A percentile compares a stretch with the other conserved stretches of the same genome.
Conservation (phyloP, 2,888 invertebrate species). For the Melinaea marsaeus region DNA sequence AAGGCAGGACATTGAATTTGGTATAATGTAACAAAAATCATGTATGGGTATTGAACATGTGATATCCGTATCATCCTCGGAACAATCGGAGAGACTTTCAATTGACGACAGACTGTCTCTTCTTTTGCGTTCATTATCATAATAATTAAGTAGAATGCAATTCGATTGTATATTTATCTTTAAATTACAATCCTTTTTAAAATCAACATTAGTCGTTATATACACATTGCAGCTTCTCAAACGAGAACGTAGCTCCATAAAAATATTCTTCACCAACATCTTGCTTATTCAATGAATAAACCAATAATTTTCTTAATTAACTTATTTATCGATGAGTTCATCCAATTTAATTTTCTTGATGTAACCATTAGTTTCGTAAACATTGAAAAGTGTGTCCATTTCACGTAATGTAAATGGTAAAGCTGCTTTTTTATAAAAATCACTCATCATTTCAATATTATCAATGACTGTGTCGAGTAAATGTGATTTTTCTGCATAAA, state of each 20-base stretch:
- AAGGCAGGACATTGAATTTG: slow-evolving; percentile 72
- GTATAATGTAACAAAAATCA: slow-evolving; percentile 67
- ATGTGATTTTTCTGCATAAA: slow-evolving; percentile 91
- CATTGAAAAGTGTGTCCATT: slow-evolving; percentile 83
- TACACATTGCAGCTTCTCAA: slow-evolving; percentile 80
- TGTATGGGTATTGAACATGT: slow-evolving; percentile 57
- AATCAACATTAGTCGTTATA: slow-evolving; percentile 68
- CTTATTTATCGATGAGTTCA: slow-evolving; percentile 57
- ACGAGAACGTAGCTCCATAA: slow-evolving; percentile 79
- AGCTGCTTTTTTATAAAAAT: slow-evolving; percentile 91
- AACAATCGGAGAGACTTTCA: slow-evolving; percentile 67
- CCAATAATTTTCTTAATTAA: slow-evolving; percentile 16
- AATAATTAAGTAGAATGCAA: slow-evolving; percentile 66
- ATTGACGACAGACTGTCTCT: slow-evolving; percentile 68
- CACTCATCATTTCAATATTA: slow-evolving; percentile 88
- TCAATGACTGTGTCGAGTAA: slow-evolving; percentile 91
- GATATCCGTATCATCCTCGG: slow-evolving; percentile 61
- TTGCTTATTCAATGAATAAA: slow-evolving; percentile 37
- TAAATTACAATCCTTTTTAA: slow-evolving; percentile 63
- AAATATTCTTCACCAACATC: slow-evolving; percentile 72
- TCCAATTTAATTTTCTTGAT: slow-evolving; percentile 62
- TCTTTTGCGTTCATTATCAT: slow-evolving; percentile 50
- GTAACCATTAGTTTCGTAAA: slow-evolving; percentile 79
- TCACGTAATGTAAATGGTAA: slow-evolving; percentile 89
- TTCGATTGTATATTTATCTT: slow-evolving; percentile 70